A percentile compares a stretch with the other conserved stretches of the same genome.
These are phyloP conservation scores for Laticauda laticaudata DNA, from an alignment of 2,113 vertebrate genomes.

Conservation along the genomic window DNA sequence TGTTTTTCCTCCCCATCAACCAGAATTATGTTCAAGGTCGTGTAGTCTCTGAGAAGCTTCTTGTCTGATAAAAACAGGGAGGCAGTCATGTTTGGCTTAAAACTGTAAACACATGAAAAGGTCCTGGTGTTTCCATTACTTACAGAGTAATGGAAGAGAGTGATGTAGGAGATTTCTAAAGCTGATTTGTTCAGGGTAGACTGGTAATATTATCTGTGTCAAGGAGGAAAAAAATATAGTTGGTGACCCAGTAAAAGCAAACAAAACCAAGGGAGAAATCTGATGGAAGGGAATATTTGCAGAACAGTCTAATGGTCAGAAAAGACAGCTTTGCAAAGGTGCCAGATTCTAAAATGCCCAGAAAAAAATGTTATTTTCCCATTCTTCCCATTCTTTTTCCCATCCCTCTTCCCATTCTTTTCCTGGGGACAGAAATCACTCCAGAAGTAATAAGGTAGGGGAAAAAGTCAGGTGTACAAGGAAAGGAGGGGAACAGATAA, in stretches of 20 bases:
- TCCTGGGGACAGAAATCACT: neutral
- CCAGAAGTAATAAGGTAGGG: neutral
- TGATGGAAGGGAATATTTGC: neutral
- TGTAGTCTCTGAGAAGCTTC: neutral
- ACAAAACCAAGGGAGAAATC: neutral
- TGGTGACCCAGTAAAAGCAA: neutral
- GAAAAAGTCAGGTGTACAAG: neutral
- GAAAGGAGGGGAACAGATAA: neutral
- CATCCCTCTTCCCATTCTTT: neutral
- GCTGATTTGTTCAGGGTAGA: neutral
- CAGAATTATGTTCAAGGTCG: neutral
- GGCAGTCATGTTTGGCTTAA: neutral
- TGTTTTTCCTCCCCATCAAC: rapidly evolving
- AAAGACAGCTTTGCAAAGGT: neutral
- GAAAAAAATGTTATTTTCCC: neutral
- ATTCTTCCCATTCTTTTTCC: neutral
- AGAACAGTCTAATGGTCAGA: neutral
- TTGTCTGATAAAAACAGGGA: neutral
- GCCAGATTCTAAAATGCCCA: neutral
- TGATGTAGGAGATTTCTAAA: neutral
- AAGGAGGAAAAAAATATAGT: neutral
- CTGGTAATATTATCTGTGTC: neutral
- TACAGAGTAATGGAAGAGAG: neutral
- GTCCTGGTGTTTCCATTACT: neutral
- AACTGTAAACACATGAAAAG: neutral